These are phyloP conservation scores for Periplaneta americana DNA, from an alignment of 1,140 invertebrate genomes.

Conservation along the genomic window DNA sequence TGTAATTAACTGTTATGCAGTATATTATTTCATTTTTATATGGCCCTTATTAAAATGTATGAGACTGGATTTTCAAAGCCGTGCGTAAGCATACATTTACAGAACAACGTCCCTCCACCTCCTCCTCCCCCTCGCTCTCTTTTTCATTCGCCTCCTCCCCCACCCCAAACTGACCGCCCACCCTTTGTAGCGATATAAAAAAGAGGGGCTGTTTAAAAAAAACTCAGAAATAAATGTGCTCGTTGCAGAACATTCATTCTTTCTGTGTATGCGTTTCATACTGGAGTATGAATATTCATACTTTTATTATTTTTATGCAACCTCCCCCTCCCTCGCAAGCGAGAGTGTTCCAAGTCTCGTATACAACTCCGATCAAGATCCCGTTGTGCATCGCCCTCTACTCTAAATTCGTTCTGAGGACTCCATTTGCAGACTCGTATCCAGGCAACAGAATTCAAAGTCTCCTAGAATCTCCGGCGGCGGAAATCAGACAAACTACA, in stretches of 20 bases:
- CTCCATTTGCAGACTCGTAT: no score
- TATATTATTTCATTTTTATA: neutral
- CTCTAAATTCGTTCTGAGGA: no score
- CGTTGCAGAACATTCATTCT: neutral
- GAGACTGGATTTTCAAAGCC: neutral
- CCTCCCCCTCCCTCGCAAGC: no score
- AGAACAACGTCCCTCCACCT: neutral
- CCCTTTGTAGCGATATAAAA: neutral
- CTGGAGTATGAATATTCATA: neutral
- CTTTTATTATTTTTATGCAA: neutral
- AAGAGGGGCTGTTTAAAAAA: neutral
- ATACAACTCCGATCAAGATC: neutral
- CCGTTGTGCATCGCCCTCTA: no score
- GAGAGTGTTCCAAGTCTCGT: neutral
- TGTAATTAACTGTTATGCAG: neutral
- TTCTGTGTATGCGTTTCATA: neutral
- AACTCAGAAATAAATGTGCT: neutral
- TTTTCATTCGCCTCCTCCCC: neutral
- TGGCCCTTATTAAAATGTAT: neutral
- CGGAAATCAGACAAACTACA: no score
- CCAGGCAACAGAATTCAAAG: no score
- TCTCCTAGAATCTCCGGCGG: no score
- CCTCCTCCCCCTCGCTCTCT: no score
- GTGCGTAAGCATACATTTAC: neutral
- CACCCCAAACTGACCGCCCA: neutral